Evolutionary conservation across 2,888 invertebrate genomes (phyloP), one percentile per base, ranked within the genome.

Genomic region (Gymnocheta viridis): DNA sequence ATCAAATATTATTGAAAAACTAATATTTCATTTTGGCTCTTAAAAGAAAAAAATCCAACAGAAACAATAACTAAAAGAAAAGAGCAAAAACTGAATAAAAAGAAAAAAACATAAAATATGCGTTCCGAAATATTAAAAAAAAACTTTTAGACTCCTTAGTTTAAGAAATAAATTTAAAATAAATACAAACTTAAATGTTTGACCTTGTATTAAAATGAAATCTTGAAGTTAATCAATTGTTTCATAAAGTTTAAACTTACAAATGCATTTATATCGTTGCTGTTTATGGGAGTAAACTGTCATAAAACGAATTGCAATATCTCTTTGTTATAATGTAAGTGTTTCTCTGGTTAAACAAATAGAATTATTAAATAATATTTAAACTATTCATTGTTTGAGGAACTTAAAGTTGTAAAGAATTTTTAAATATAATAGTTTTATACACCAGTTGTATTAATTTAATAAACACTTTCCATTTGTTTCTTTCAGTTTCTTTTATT

Each of bases 21-120:
- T 88, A 91, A 91, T 91, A 90, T 89, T 87, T 91, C 90, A 89
- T 79, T 83, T 86, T 86, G 86, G 87, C 91, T 90, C 90, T 91
- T 91, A 89, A 86, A 86, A 47, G 35, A 29, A 74, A 64, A 35
- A 41, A 51, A n/a, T n/a, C 22, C 41, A 66, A 54, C 19, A 51
- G 12, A n/a, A 56, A 38, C 41, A 51, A 58, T 41, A 27, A 58
- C 6, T 2, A 38, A 17, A 54, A 35, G 51, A 35, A 35, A 58
- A 24, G 49, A 66, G 17, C 27, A 27, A 47, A 66, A 74, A 32
- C 27, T 35, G 5, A 58, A 64, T 62, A 35, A 41, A 60, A 47
- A 69, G 44, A 67, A 77, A 38, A 56, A 51, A 35, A 62, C 44
- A 35, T 10, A 10, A 54, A 49, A 67, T 67, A 81, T 54, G 70